Evolutionary conservation across 2,113 vertebrate genomes (phyloP).

Genomic region (Dolichotis patagonum): DNA sequence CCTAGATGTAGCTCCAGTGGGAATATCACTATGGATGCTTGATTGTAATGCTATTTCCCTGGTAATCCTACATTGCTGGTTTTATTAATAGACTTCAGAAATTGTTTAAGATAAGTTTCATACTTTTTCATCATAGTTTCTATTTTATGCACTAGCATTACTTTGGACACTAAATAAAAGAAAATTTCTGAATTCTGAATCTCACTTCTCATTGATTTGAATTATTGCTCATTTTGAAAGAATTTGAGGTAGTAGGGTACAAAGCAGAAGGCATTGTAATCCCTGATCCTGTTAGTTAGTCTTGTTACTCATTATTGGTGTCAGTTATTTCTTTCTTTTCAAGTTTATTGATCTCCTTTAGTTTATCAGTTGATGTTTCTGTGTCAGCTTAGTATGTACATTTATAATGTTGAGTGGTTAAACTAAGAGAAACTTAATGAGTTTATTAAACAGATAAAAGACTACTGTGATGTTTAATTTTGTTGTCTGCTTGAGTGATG

Average conservation of each 20-base stretch:
- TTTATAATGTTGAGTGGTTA: constrained; percentile 10
- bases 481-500: not conserved
- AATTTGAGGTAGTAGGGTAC: not conserved
- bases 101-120: constrained; percentile 51
- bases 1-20: too few species aligned
- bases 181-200: constrained; percentile 47
- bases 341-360: constrained; percentile 34
- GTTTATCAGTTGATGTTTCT: constrained; percentile 31
- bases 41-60: constrained; percentile 31
- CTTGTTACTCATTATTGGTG: not conserved
- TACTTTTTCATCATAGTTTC: not conserved
- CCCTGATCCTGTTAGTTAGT: not conserved
- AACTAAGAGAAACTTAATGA: constrained; percentile 56
- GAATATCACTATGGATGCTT: not conserved
- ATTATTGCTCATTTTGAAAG: constrained; percentile 49
- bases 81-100: constrained; percentile 47
- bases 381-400: not conserved
- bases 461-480: not conserved
- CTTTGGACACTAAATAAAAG: constrained; percentile 21
- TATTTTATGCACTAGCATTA: constrained; percentile 18
- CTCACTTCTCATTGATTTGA: constrained; percentile 22
- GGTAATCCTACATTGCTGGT: constrained; percentile 1
- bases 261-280: not conserved
- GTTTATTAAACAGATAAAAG: constrained; percentile 44
- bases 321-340: not conserved